These are phyloP conservation scores for Neolamprologus fasciatus DNA, from an alignment of 2,113 vertebrate genomes.

Conservation along the genomic window DNA sequence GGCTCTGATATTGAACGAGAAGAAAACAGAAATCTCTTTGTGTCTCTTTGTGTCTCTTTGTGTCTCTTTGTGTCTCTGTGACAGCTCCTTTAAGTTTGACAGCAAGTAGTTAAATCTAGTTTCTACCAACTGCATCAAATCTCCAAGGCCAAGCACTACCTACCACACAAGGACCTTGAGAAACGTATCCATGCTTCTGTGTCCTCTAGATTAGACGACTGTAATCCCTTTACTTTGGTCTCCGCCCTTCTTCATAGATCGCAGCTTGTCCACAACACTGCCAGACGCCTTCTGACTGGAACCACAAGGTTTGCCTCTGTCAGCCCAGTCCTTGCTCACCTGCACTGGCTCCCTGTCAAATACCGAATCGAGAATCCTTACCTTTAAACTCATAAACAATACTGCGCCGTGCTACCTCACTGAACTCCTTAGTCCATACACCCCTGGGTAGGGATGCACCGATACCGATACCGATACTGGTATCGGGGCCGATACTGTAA, in stretches of 20 bases:
- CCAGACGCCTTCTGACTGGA: background rate
- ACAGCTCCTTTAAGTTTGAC: background rate
- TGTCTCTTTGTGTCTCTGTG: background rate
- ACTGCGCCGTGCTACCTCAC: background rate
- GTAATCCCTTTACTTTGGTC: background rate
- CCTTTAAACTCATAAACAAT: background rate
- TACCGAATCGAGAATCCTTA: background rate
- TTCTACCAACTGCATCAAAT: background rate
- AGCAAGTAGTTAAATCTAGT: background rate
- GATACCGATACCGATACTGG: too few relatives aligned
- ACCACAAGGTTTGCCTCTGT: background rate
- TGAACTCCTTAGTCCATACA: background rate
- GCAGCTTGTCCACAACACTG: background rate
- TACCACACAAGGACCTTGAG: background rate
- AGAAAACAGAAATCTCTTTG: background rate
- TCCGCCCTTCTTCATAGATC: background rate
- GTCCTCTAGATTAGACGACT: background rate
- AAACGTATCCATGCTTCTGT: background rate
- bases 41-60: fast-evolving
- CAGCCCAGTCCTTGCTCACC: background rate
- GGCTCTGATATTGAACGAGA: background rate
- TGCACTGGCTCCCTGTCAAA: background rate
- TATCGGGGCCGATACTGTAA: too few relatives aligned
- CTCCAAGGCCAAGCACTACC: background rate
- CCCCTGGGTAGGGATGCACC: too few relatives aligned